Conservation (phyloP, 2,888 invertebrate genomes). For the Polymixis lichenea region DNA sequence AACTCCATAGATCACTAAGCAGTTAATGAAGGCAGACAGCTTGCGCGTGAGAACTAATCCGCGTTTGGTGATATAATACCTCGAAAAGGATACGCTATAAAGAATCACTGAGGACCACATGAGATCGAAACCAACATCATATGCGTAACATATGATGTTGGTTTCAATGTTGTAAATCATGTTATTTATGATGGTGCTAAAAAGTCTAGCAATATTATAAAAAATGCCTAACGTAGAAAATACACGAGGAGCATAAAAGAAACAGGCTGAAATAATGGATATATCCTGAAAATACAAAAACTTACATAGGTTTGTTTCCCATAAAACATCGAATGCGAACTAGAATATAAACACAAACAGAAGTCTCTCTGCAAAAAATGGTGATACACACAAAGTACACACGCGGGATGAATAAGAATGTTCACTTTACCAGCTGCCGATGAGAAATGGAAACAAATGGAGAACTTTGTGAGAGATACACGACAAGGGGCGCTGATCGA, state of each 20-base stretch:
- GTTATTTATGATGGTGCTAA: not conserved
- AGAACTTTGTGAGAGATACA: slow-evolving; percentile 57
- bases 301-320: not conserved
- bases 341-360: slow-evolving; percentile 10
- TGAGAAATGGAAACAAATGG: slow-evolving; percentile 72
- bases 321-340: not conserved
- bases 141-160: too few relatives aligned
- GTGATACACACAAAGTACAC: slow-evolving; percentile 29
- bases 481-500: not conserved
- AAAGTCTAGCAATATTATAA: not conserved
- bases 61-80: too few relatives aligned
- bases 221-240: not conserved
- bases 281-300: not conserved
- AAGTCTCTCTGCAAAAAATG: slow-evolving; percentile 9
- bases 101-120: not conserved
- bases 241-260: not conserved
- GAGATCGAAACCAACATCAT: not conserved
- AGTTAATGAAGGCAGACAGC: slow-evolving; percentile 71
- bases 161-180: not conserved
- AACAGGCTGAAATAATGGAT: not conserved
- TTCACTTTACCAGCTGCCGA: slow-evolving; percentile 67
- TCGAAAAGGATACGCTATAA: too few relatives aligned
- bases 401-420: slow-evolving; percentile 70
- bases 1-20: slow-evolving; percentile 66
- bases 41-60: slow-evolving; percentile 67